These are phyloP conservation scores for Dynastes maya DNA, from an alignment of 2,888 invertebrate genomes.

Conservation along the genomic window DNA sequence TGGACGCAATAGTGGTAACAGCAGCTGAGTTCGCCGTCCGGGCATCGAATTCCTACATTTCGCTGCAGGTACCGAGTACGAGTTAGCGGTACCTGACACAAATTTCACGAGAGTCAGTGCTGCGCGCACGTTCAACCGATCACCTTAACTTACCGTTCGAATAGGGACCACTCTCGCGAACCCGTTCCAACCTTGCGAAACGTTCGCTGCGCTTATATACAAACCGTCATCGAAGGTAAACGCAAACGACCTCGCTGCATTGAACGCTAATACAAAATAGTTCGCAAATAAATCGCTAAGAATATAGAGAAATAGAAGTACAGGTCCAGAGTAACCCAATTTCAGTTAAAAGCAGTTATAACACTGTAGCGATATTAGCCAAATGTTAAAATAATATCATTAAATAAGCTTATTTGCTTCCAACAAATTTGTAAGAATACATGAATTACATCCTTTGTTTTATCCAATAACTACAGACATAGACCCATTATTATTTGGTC, in stretches of 20 bases:
- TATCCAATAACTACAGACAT: no score
- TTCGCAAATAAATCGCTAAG: neutral
- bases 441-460: no score
- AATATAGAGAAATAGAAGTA: no score
- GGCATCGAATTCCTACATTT: constrained; percentile 46
- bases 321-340: no score
- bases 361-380: no score
- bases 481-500: no score
- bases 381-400: no score
- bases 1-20: neutral
- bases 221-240: constrained; percentile 35
- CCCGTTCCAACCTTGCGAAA: constrained; percentile 38
- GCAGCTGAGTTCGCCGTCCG: constrained; percentile 45
- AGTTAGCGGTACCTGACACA: constrained; percentile 46
- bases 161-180: constrained; percentile 30
- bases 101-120: constrained; percentile 20
- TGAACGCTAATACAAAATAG: neutral
- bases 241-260: constrained; percentile 17
- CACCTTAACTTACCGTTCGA: constrained; percentile 16
- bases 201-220: constrained; percentile 10
- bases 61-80: constrained; percentile 34
- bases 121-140: constrained; percentile 8
- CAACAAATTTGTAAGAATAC: no score
- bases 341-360: no score
- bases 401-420: no score